These are phyloP conservation scores for Cepaea hortensis DNA, from an alignment of 2,888 invertebrate species.

Conservation along the genomic window DNA sequence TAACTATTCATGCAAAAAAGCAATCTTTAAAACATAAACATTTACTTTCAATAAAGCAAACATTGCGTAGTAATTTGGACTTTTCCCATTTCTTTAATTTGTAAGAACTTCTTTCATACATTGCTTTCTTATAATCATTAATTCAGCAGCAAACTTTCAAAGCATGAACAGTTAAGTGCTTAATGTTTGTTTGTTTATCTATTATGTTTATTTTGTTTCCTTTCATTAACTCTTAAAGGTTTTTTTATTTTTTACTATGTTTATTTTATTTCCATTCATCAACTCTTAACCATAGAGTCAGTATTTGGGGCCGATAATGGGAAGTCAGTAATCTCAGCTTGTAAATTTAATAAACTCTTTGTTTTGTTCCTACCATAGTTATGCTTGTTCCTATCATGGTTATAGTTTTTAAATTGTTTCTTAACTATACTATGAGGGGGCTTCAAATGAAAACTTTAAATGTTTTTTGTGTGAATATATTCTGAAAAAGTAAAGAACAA, in stretches of 20 bases:
- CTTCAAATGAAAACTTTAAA: too few relatives aligned
- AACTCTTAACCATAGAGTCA: too few relatives aligned
- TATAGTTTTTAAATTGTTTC: too few relatives aligned
- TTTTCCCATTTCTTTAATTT: background rate
- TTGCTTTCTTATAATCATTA: background rate
- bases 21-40: background rate
- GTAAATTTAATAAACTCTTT: too few relatives aligned
- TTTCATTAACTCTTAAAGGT: background rate
- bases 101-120: background rate
- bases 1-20: slow-evolving; percentile 6
- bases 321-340: too few relatives aligned
- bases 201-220: background rate
- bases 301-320: too few relatives aligned
- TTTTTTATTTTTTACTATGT: background rate
- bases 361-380: too few relatives aligned
- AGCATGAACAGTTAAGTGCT: slow-evolving; percentile 26
- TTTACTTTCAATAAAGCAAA: background rate
- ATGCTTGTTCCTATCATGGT: too few relatives aligned
- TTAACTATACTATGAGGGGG: too few relatives aligned
- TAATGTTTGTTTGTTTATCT: background rate
- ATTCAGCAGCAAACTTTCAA: slow-evolving; percentile 36
- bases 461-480: too few relatives aligned
- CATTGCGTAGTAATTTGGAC: slow-evolving; percentile 29
- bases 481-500: too few relatives aligned
- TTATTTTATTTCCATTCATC: background rate